These are phyloP conservation scores for Antheraea pernyi DNA, from an alignment of 1,140 invertebrate genomes.

Conservation along the genomic window DNA sequence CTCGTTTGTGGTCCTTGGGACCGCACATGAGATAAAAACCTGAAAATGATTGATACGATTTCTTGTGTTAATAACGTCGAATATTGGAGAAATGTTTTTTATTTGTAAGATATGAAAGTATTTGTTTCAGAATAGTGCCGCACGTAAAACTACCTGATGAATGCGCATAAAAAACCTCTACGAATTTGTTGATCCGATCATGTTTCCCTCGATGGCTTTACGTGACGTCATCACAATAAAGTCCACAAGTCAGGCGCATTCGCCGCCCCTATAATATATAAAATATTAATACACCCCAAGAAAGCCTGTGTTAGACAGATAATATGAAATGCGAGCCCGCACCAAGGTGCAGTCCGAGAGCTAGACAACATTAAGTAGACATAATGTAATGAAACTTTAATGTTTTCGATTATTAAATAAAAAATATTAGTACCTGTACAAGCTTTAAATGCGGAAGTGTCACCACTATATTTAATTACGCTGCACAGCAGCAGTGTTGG, in stretches of 20 bases:
- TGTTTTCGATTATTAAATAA: too few relatives aligned
- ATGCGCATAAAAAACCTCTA: neutral
- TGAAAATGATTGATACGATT: too few relatives aligned
- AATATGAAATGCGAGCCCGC: conserved; percentile 5
- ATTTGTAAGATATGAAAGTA: too few relatives aligned
- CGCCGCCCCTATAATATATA: conserved; percentile 4
- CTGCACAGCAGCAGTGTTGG: too few relatives aligned
- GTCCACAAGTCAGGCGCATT: conserved; percentile 8
- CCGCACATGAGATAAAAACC: too few relatives aligned
- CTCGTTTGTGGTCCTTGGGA: too few relatives aligned
- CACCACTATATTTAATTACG: too few relatives aligned
- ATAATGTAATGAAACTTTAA: neutral
- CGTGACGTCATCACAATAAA: conserved; percentile 14
- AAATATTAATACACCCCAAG: conserved; percentile 13
- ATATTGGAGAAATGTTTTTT: too few relatives aligned
- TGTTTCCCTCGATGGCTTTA: neutral
- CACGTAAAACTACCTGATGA: neutral
- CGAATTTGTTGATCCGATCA: neutral
- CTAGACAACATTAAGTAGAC: neutral
- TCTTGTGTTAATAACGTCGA: too few relatives aligned
- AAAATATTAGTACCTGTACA: too few relatives aligned
- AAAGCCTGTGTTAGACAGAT: conserved; percentile 12
- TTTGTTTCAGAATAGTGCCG: neutral
- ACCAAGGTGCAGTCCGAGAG: neutral
- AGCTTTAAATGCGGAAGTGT: too few relatives aligned